A percentile compares a stretch with the other conserved stretches of the same genome.
phyloP scores from a whole-genome alignment of 2,888 invertebrate genomes.

The Emmelina monodactyla region DNA sequence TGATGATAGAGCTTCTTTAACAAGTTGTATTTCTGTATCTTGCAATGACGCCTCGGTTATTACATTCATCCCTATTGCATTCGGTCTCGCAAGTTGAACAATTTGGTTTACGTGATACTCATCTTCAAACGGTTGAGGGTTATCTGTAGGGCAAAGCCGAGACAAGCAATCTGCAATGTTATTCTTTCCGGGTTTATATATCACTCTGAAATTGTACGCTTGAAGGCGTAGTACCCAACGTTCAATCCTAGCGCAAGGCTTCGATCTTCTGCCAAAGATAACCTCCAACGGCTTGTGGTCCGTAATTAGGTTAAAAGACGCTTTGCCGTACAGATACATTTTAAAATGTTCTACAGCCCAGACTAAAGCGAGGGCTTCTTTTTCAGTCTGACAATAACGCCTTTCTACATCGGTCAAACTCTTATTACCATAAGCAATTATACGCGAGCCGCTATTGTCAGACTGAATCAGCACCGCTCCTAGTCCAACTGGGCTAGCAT shows the following conservation, averaged over 20 bases:
- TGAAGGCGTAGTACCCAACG: neutral
- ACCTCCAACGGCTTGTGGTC: constrained; percentile 2
- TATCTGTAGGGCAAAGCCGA: neutral
- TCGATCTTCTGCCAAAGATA: constrained; percentile 3
- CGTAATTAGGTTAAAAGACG: constrained; percentile 10
- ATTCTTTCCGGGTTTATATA: constrained; percentile 5
- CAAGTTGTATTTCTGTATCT: neutral
- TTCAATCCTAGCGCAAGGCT: constrained; percentile 1
- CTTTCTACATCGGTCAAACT: constrained; percentile 7
- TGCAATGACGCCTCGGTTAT: neutral
- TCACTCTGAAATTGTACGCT: constrained; percentile 1
- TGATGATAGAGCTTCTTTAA: neutral
- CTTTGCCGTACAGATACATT: constrained; percentile 3
- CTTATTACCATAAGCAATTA: constrained; percentile 8
- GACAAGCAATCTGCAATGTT: neutral
- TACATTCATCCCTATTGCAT: neutral
- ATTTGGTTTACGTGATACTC: constrained; percentile 1
- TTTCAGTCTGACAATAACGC: constrained; percentile 8
- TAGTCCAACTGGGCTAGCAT: constrained; percentile 5
- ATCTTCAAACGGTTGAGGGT: neutral
- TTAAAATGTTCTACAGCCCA: neutral
- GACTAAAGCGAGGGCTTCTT: constrained; percentile 8
- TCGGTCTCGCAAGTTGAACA: neutral
- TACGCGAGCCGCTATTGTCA: constrained; percentile 4
- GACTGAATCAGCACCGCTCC: constrained; percentile 2